These are phyloP conservation scores for Misgurnus anguillicaudatus DNA, from an alignment of 2,113 vertebrate genomes.

Conservation along the genomic window DNA sequence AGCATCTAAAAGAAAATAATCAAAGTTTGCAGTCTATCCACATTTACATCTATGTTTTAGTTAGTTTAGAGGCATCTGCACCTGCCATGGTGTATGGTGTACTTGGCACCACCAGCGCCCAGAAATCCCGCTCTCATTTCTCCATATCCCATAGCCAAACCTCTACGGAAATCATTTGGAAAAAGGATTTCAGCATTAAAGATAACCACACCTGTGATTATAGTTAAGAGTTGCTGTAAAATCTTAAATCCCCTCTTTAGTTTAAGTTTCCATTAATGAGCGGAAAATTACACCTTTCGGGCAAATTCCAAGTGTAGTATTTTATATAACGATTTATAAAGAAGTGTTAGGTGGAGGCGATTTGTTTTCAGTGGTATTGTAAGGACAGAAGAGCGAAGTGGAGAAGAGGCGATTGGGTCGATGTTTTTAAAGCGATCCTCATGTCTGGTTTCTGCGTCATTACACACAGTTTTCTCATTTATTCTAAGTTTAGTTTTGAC, in stretches of 20 bases:
- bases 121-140: conserved; percentile 30
- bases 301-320: conserved; percentile 43
- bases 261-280: conserved; percentile 52
- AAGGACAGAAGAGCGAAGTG: conserved; percentile 23
- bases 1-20: conserved; percentile 21
- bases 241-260: conserved; percentile 42
- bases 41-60: conserved; percentile 37
- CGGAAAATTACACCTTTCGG: conserved; percentile 49
- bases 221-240: conserved; percentile 53
- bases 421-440: neutral
- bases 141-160: conserved; percentile 28
- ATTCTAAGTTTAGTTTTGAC: conserved; percentile 21
- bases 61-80: conserved; percentile 48
- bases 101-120: conserved; percentile 18
- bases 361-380: conserved; percentile 39
- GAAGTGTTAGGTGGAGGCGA: conserved; percentile 13
- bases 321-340: conserved; percentile 36
- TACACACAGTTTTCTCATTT: conserved; percentile 6
- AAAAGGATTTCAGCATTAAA: conserved; percentile 45
- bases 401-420: neutral
- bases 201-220: conserved; percentile 54
- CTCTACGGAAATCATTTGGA: conserved; percentile 48
- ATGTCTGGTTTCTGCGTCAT: conserved; percentile 28
- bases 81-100: neutral
- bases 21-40: neutral